Percentiles rank a stretch among this genome's conserved stretches.
phyloP scores from a whole-genome alignment of 1,140 invertebrate genomes.

The Ceratosolen solmsi region DNA sequence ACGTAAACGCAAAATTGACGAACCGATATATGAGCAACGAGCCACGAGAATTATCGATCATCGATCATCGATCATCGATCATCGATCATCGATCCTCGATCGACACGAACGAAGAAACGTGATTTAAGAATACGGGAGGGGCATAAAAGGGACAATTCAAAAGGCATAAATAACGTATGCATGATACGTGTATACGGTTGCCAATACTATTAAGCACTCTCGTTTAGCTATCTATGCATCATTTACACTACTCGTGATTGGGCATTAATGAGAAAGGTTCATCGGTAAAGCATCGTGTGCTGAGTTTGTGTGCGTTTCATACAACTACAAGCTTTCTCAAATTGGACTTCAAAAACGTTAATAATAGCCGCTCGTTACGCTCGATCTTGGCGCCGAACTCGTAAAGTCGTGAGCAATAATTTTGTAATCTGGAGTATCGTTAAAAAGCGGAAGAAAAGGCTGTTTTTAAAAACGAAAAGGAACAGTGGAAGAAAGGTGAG shows the following conservation, averaged over 20 bases:
- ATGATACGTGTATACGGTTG: neutral
- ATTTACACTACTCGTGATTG: too few relatives aligned
- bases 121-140: too few relatives aligned
- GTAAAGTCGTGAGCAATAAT: slow-evolving; percentile 3
- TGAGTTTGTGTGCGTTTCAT: neutral
- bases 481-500: neutral
- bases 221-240: neutral
- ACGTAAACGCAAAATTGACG: slow-evolving; percentile 33
- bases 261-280: neutral
- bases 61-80: too few relatives aligned
- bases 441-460: neutral
- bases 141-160: too few relatives aligned
- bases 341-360: neutral
- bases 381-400: neutral
- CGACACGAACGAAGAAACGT: too few relatives aligned
- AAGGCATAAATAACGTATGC: too few relatives aligned
- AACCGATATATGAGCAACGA: slow-evolving; percentile 24
- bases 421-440: neutral
- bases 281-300: neutral
- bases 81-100: too few relatives aligned
- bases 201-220: neutral
- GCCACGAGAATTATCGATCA: neutral
- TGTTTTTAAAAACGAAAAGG: neutral
- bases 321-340: neutral
- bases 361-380: neutral